Evolutionary conservation across 2,888 invertebrate genomes (phyloP).

Genomic region (Pseudococcus longispinus): DNA sequence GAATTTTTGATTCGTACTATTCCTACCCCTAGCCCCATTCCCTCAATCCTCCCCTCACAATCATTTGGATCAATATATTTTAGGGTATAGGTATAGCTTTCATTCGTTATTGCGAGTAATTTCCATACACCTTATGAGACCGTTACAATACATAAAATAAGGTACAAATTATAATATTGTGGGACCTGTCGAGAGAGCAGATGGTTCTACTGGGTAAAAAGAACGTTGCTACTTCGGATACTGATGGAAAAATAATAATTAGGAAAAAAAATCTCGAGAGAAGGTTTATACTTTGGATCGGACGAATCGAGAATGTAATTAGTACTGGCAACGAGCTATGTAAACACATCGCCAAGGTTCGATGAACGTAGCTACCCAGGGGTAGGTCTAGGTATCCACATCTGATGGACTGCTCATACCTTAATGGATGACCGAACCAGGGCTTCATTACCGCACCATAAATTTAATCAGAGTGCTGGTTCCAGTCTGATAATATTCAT

Average conservation of each 20-base stretch:
- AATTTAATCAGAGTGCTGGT: constrained; percentile 53
- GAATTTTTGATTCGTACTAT: neutral
- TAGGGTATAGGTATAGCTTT: too few relatives aligned
- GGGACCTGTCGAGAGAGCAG: neutral
- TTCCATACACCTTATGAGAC: neutral
- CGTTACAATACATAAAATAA: neutral
- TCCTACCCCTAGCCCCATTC: neutral
- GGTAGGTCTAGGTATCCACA: neutral
- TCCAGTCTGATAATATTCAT: constrained; percentile 48
- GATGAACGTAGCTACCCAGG: neutral
- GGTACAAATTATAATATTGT: neutral
- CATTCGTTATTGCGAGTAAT: neutral
- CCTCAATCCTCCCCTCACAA: too few relatives aligned
- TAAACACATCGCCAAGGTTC: constrained; percentile 43
- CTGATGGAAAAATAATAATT: neutral
- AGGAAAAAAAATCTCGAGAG: neutral
- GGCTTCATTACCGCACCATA: constrained; percentile 46
- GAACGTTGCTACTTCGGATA: neutral
- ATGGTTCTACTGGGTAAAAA: neutral
- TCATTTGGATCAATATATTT: too few relatives aligned
- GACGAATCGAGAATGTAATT: constrained; percentile 27
- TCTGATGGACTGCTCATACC: neutral
- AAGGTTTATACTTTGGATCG: neutral
- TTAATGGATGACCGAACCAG: neutral
- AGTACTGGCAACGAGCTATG: constrained; percentile 51